Evolutionary conservation across 2,888 invertebrate genomes (phyloP).

Genomic region (Agriopis marginaria): DNA sequence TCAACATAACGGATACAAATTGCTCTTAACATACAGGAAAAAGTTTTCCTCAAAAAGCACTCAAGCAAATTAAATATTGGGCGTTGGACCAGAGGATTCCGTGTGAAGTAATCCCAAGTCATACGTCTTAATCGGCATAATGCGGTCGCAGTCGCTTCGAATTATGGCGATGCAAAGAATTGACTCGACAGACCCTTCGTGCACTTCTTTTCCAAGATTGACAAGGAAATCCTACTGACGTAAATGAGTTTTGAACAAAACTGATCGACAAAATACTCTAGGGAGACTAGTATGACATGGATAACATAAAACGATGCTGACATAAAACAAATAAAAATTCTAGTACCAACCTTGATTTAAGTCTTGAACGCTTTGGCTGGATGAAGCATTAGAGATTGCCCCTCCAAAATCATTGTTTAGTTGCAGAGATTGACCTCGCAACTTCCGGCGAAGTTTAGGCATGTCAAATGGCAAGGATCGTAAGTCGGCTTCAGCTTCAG

Average conservation of each 20-base stretch:
- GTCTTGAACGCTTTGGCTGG: conserved; percentile 93
- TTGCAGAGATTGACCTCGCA: conserved; percentile 88
- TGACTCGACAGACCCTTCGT: conserved; percentile 73
- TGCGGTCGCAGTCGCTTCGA: conserved; percentile 74
- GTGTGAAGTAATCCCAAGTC: conserved; percentile 75
- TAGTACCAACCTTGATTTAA: conserved; percentile 88
- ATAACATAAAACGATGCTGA: conserved; percentile 30
- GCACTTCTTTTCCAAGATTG: conserved; percentile 63
- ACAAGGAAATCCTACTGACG: conserved; percentile 66
- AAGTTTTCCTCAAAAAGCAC: conserved; percentile 82
- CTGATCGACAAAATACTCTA: conserved; percentile 28
- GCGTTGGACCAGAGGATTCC: conserved; percentile 70
- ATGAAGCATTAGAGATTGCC: conserved; percentile 92
- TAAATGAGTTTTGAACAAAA: conserved; percentile 51
- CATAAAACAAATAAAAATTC: conserved; percentile 26
- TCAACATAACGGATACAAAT: conserved; percentile 82
- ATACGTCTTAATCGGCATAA: conserved; percentile 85
- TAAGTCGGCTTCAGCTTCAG: conserved; percentile 92
- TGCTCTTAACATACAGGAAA: conserved; percentile 75
- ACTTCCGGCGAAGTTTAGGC: conserved; percentile 93
- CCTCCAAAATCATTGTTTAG: conserved; percentile 89
- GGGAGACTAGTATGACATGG: conserved; percentile 32
- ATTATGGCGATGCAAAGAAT: conserved; percentile 70
- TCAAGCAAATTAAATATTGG: conserved; percentile 85
- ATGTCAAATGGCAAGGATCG: conserved; percentile 95